These are phyloP conservation scores for Euborellia annulipes DNA, from an alignment of 1,140 invertebrate species.

Conservation along the genomic window DNA sequence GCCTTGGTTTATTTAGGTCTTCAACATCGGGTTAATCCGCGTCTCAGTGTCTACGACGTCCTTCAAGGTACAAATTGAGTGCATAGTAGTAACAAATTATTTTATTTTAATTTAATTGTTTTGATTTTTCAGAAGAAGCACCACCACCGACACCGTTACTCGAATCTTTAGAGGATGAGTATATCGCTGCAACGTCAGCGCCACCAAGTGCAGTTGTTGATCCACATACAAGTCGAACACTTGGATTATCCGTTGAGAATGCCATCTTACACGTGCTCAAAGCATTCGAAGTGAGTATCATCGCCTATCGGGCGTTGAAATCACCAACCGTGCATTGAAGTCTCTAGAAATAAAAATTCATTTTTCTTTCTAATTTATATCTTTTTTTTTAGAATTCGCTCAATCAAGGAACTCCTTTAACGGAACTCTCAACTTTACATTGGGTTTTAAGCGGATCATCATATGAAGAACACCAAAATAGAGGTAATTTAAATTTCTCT, in stretches of 20 bases:
- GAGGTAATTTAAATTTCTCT: no score
- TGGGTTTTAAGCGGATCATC: slow-evolving; percentile 20
- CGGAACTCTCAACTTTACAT: slow-evolving; percentile 17
- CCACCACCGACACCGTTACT: slow-evolving; percentile 20
- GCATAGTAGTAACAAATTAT: no score
- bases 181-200: slow-evolving; percentile 32
- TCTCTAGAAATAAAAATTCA: not conserved
- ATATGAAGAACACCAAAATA: slow-evolving; percentile 13
- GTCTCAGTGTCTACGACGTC: slow-evolving; percentile 31
- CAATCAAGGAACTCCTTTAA: slow-evolving; percentile 12
- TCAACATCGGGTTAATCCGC: slow-evolving; percentile 29
- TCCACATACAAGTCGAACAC: slow-evolving; percentile 17
- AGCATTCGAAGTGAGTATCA: slow-evolving; percentile 27
- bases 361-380: not conserved
- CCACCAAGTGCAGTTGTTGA: slow-evolving; percentile 25
- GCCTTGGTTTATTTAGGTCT: slow-evolving; percentile 40
- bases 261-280: slow-evolving; percentile 30
- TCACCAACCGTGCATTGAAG: no score
- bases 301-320: no score
- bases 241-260: slow-evolving; percentile 33
- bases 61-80: slow-evolving; percentile 19
- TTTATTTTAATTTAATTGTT: no score
- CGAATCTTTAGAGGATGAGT: slow-evolving; percentile 29
- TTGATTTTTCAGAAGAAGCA: slow-evolving; percentile 22
- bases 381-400: slow-evolving; percentile 16